Evolutionary conservation across 2,113 vertebrate genomes (phyloP).

Genomic region (Pseudorasbora parva): DNA sequence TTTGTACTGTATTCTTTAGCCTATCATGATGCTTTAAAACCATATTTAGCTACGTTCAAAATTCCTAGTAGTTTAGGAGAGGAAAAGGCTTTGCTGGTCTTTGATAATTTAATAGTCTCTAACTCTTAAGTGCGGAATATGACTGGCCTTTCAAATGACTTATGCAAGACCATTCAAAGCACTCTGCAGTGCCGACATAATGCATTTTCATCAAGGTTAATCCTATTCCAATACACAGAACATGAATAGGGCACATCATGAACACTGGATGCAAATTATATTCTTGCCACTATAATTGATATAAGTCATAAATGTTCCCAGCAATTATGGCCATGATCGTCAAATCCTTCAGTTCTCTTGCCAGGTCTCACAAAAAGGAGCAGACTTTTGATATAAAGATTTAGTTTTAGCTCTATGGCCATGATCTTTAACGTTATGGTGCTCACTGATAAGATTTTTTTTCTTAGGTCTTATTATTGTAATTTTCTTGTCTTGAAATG

Average conservation of each 20-base stretch:
- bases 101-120: neutral
- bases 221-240: neutral
- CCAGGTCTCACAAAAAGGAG: neutral
- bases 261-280: neutral
- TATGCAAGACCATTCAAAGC: slow-evolving; percentile 13
- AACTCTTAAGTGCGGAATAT: neutral
- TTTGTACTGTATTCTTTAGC: no score
- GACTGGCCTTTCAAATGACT: neutral
- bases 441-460: neutral
- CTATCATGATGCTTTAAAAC: neutral
- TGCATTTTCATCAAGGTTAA: slow-evolving; percentile 10
- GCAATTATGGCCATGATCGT: neutral
- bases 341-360: neutral
- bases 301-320: neutral
- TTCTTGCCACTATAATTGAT: neutral
- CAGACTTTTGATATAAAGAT: neutral
- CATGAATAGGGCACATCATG: neutral
- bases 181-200: neutral
- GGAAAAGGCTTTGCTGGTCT: slow-evolving; percentile 1
- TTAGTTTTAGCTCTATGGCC: neutral
- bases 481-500: neutral
- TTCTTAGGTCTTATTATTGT: neutral
- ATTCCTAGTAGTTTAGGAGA: neutral
- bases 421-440: neutral
- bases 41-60: neutral